Evolutionary conservation across 2,888 invertebrate species (phyloP).

Genomic region (Acleris holmiana): DNA sequence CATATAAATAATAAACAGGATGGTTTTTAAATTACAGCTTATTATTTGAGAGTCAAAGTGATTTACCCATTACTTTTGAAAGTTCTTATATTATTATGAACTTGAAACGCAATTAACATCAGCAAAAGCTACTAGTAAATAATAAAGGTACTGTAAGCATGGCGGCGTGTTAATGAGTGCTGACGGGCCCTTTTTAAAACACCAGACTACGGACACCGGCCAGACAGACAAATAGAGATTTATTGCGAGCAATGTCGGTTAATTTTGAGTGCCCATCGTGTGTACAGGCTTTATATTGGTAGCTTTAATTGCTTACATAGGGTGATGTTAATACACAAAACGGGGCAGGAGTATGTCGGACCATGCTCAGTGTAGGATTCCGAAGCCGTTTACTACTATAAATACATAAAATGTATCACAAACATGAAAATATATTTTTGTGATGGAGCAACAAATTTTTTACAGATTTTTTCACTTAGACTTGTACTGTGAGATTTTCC

Average conservation of each 20-base stretch:
- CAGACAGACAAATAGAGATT: slow-evolving; percentile 59
- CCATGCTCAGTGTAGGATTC: no score
- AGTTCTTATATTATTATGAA: neutral
- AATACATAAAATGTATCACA: no score
- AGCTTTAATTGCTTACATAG: neutral
- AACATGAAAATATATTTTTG: no score
- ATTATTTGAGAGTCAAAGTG: no score
- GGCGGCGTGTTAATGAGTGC: slow-evolving; percentile 36
- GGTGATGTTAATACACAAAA: neutral
- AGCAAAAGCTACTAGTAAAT: neutral
- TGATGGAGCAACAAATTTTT: no score
- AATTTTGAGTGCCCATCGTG: slow-evolving; percentile 49
- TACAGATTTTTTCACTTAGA: no score
- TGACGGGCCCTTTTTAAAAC: slow-evolving; percentile 50
- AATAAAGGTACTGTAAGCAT: slow-evolving; percentile 13
- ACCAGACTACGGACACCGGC: slow-evolving; percentile 38
- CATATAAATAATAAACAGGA: no score
- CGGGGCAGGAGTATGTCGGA: no score
- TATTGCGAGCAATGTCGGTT: slow-evolving; percentile 63
- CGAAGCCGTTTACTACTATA: no score
- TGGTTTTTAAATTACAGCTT: no score
- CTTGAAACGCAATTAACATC: neutral
- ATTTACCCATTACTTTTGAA: no score
- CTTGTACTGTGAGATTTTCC: no score
- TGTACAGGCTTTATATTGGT: neutral